phyloP scores from a whole-genome alignment of 2,113 vertebrate species.

The Pao palembangensis region DNA sequence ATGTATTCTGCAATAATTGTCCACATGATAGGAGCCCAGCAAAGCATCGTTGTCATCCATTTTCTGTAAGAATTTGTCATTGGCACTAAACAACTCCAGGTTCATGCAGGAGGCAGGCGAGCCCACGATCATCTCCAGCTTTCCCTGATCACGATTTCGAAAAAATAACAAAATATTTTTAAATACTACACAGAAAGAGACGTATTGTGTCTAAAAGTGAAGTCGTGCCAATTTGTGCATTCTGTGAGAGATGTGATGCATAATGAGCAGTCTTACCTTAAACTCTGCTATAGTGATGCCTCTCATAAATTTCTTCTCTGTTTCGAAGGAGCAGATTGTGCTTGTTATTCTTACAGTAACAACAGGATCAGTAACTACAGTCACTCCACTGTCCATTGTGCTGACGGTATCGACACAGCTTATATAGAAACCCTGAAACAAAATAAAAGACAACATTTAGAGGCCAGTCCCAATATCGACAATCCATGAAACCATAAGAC shows the following conservation, averaged over 20 bases:
- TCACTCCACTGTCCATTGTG: slow-evolving; percentile 72
- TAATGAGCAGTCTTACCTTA: slow-evolving; percentile 73
- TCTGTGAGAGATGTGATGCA: not conserved
- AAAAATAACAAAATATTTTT: not conserved
- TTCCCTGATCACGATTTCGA: slow-evolving; percentile 67
- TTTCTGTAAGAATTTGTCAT: slow-evolving; percentile 78
- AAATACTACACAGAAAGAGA: slow-evolving; percentile 35
- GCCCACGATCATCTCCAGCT: slow-evolving; percentile 85
- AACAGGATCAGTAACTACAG: slow-evolving; percentile 70
- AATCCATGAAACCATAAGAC: too few relatives aligned
- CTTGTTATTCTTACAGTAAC: slow-evolving; percentile 82
- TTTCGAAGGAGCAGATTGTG: slow-evolving; percentile 77
- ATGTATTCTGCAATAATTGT: slow-evolving; percentile 86
- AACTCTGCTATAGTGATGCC: slow-evolving; percentile 81
- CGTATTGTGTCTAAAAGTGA: not conserved
- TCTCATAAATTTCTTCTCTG: slow-evolving; percentile 76
- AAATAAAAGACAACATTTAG: not conserved
- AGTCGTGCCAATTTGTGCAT: slow-evolving; percentile 19
- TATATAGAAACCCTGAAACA: slow-evolving; percentile 3
- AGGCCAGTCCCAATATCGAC: too few relatives aligned
- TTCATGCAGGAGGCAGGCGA: slow-evolving; percentile 80
- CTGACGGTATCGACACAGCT: not conserved
- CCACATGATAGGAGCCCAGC: slow-evolving; percentile 85
- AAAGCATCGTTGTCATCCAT: slow-evolving; percentile 83
- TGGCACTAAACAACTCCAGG: slow-evolving; percentile 78